phyloP scores from a whole-genome alignment of 2,888 invertebrate genomes.

The Mythimna lalbum region DNA sequence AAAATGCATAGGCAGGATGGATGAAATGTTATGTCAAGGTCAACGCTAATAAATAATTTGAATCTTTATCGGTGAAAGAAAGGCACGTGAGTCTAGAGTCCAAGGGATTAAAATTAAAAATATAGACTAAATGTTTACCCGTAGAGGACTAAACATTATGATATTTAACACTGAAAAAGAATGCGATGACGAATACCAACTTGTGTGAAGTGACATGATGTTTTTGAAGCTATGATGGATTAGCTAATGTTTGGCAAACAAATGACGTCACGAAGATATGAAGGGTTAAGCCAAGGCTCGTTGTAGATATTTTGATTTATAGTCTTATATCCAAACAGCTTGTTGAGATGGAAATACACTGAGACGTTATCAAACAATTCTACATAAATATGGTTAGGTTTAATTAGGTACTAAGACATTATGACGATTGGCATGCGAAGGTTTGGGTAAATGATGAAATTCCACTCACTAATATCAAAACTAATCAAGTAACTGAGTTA shows the following conservation, averaged over 20 bases:
- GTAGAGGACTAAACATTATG: constrained; percentile 21
- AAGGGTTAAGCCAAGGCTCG: constrained; percentile 26
- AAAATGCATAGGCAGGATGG: neutral
- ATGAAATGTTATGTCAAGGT: neutral
- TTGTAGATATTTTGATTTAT: constrained; percentile 49
- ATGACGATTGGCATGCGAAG: neutral
- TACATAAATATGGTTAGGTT: neutral
- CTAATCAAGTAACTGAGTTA: constrained; percentile 14
- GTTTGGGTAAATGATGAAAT: neutral
- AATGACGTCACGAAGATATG: constrained; percentile 43
- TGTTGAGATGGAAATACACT: neutral
- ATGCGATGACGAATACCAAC: constrained; percentile 31
- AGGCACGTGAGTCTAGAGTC: neutral
- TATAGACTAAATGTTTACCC: neutral
- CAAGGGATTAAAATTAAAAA: constrained; percentile 31
- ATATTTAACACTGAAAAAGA: constrained; percentile 45
- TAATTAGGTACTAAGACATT: neutral
- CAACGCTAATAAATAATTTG: neutral
- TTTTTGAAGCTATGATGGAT: constrained; percentile 53
- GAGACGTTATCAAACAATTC: neutral
- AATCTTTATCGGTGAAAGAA: neutral
- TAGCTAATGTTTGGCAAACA: constrained; percentile 51
- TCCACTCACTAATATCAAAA: neutral
- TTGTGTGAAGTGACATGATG: constrained; percentile 25
- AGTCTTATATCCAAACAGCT: constrained; percentile 1